phyloP scores from a whole-genome alignment of 2,113 vertebrate species.

The Paradoxurus hermaphroditus region DNA sequence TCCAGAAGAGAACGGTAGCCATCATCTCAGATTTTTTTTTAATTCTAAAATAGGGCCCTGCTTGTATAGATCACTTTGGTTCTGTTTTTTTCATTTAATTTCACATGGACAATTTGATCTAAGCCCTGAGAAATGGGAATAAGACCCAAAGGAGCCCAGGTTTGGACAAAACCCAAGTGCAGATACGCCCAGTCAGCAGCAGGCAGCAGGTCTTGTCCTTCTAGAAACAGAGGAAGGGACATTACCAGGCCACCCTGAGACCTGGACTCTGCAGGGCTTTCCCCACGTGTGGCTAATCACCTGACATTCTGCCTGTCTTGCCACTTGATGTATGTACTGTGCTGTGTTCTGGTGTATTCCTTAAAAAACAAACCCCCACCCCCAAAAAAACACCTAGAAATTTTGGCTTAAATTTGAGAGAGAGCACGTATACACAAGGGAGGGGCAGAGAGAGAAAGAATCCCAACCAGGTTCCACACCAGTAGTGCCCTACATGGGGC shows the following conservation, averaged over 20 bases:
- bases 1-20: not conserved
- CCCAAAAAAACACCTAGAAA: too few species aligned
- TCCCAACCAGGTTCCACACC: too few species aligned
- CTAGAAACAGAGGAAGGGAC: not conserved
- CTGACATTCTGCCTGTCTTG: not conserved
- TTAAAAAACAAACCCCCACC: not conserved
- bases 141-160: not conserved
- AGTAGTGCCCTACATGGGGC: too few species aligned
- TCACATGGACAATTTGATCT: not conserved
- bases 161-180: not conserved
- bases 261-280: not conserved
- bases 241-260: too few species aligned
- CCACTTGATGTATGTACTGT: not conserved
- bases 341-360: not conserved
- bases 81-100: not conserved
- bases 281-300: not conserved
- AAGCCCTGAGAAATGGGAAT: not conserved
- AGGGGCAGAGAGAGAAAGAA: too few species aligned
- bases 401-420: too few species aligned
- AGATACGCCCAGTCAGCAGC: not conserved
- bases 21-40: not conserved
- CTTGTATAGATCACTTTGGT: not conserved
- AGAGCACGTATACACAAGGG: too few species aligned
- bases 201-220: not conserved
- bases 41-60: not conserved